Percentiles rank a stretch among this genome's conserved stretches.
Evolutionary conservation across 1,140 invertebrate genomes (phyloP).

Genomic region (Acromyrmex echinatior): DNA sequence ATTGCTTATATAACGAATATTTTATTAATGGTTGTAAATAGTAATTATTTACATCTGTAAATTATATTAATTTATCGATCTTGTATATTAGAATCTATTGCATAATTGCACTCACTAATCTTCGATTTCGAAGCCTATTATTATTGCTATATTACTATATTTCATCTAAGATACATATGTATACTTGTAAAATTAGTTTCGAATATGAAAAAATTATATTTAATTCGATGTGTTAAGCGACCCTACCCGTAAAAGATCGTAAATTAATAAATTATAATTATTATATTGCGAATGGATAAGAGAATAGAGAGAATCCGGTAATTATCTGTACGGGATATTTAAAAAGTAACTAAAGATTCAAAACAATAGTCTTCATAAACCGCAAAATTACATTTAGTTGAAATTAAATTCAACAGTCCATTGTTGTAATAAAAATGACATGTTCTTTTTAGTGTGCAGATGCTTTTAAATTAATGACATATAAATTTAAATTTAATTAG

Average conservation of each 20-base stretch:
- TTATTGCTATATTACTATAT: constrained; percentile 1
- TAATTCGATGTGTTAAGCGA: constrained; percentile 27
- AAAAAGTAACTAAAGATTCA: constrained; percentile 34
- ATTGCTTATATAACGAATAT: background rate
- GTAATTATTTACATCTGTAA: background rate
- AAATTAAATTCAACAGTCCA: no score
- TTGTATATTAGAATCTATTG: background rate
- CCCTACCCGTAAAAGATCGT: background rate
- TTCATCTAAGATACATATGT: background rate
- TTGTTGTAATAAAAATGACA: no score
- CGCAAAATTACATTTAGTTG: no score
- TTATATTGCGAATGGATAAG: constrained; percentile 10
- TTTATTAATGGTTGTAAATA: constrained; percentile 6
- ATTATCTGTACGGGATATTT: constrained; percentile 23
- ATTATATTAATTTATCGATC: constrained; percentile 17
- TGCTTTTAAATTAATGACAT: no score
- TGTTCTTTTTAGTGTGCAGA: no score
- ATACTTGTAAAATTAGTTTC: background rate
- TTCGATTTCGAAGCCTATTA: background rate
- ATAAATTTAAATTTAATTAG: no score
- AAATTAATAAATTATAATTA: constrained; percentile 1
- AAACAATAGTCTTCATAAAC: background rate
- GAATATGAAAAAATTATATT: constrained; percentile 33
- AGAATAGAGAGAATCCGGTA: background rate
- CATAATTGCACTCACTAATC: background rate